Evolutionary conservation across 2,888 invertebrate genomes (phyloP).

Genomic region (Clusia tigrina): DNA sequence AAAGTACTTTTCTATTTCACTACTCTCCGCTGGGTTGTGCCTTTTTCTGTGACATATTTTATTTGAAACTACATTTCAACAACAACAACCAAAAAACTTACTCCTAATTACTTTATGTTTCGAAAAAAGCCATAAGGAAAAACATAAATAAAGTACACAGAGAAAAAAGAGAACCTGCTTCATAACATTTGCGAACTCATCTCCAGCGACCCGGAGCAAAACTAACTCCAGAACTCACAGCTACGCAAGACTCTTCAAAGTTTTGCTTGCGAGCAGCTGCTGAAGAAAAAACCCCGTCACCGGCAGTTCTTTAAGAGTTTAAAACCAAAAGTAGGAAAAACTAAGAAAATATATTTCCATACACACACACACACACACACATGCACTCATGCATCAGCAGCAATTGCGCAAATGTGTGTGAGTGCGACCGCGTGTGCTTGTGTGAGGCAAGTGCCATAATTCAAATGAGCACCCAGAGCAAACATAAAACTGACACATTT

Average conservation of each 20-base stretch:
- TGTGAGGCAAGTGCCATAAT: slow-evolving; percentile 2
- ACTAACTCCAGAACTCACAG: not conserved
- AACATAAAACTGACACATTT: slow-evolving; percentile 8
- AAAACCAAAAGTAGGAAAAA: not conserved
- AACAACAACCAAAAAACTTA: no score
- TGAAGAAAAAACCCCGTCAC: not conserved
- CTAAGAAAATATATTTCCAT: not conserved
- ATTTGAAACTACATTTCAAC: no score
- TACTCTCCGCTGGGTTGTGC: no score
- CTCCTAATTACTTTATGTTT: not conserved
- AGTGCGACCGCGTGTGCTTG: not conserved
- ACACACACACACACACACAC: not conserved
- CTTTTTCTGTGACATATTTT: no score
- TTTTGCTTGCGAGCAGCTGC: not conserved
- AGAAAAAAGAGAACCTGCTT: not conserved
- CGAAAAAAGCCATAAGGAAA: not conserved
- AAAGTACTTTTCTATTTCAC: no score
- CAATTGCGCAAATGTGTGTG: not conserved
- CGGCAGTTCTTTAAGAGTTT: not conserved
- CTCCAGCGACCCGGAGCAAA: not conserved
- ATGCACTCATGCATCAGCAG: not conserved
- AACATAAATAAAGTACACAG: not conserved
- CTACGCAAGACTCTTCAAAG: not conserved
- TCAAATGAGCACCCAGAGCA: slow-evolving; percentile 1
- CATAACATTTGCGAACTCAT: not conserved